Percentiles rank a stretch among this genome's conserved stretches.
phyloP scores from a whole-genome alignment of 2,888 invertebrate genomes.

The Trissolcus japonicus region DNA sequence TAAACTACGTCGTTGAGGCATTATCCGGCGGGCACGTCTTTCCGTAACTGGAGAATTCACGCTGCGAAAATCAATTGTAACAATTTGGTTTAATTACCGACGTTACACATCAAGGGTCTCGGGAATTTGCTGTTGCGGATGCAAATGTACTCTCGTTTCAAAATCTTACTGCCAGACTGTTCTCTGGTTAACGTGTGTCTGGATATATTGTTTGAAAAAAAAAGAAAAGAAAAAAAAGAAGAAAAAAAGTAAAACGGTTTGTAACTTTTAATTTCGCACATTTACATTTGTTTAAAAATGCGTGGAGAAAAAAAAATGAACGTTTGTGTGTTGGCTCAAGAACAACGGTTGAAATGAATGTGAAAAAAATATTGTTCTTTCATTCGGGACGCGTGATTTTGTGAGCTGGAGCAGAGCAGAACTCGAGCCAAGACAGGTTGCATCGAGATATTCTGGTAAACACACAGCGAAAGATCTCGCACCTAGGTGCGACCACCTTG shows the following conservation, averaged over 20 bases:
- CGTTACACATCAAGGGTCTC: too few species aligned
- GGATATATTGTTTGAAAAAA: too few species aligned
- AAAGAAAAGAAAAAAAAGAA: too few species aligned
- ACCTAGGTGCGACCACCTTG: conserved; percentile 76
- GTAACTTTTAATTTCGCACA: too few species aligned
- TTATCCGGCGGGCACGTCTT: conserved; percentile 9
- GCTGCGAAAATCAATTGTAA: too few species aligned
- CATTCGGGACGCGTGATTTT: conserved; percentile 27
- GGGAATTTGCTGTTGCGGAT: too few species aligned
- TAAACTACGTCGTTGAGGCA: conserved; percentile 22
- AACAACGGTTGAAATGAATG: conserved; percentile 30
- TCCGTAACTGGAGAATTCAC: background rate
- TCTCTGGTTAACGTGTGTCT: too few species aligned
- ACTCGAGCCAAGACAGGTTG: conserved; percentile 70
- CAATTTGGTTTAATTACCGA: too few species aligned
- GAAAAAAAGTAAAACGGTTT: too few species aligned
- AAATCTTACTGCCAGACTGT: too few species aligned
- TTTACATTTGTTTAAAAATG: too few species aligned
- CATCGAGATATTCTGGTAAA: conserved; percentile 74
- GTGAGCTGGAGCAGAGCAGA: conserved; percentile 58
- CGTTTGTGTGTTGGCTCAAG: background rate
- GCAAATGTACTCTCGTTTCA: too few species aligned
- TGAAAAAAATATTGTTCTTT: conserved; percentile 38
- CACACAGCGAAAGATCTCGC: conserved; percentile 74
- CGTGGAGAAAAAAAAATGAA: background rate